Evolutionary conservation across 2,797 vertebrate genomes (phyloP), one percentile per base, ranked within the genome.

Genomic region (Sphenopsis melanotis): DNA sequence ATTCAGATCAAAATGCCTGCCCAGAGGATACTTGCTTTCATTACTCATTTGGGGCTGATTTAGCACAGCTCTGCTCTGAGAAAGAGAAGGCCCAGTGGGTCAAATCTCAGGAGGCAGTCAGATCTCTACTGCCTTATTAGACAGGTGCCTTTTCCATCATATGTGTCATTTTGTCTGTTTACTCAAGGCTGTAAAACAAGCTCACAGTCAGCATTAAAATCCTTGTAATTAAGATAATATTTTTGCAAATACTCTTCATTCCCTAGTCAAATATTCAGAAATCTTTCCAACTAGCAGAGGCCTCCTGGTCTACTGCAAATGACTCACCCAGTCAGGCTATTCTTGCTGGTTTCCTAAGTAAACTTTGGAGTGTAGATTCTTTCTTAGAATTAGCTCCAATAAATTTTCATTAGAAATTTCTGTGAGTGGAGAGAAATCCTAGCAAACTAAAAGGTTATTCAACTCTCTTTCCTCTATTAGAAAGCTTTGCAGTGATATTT

Each of bases 1-100:
- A 41, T 41, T 70, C 0, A 0, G 12, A 52, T 72, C 11, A 46
- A 18, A 84, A 11, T 71, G 7, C n/a, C 53, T 59, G 3, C 13
- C 14, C 14, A 47, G 37, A 57, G 22, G 23, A 30, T 7, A 2
- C 22, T 82, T 84, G 22, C 8, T n/a, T 65, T 76, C 8, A 4
- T 74, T 90, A 36, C 6, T 87, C 6, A 15, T 59, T 77, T 83
- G 50, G 30, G 64, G 8, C 20, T 85, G 44, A 66, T 59, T 79
- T 76, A 79, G 24, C 69, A 42, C 15, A 64, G 30, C 22, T 89
- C 50, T 65, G 11, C 47, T 47, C 36, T 37, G 21, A 60, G 26
- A 34, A 69, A 19, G 46, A 39, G 27, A 59, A 71, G n/a, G 5
- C 8, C 24, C 22, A 27, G 16, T 32, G 52, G 53, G 15, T 79